Base-by-base conservation (phyloP, 2,113 vertebrate species). In the Poeciliopsis occidentalis region DNA sequence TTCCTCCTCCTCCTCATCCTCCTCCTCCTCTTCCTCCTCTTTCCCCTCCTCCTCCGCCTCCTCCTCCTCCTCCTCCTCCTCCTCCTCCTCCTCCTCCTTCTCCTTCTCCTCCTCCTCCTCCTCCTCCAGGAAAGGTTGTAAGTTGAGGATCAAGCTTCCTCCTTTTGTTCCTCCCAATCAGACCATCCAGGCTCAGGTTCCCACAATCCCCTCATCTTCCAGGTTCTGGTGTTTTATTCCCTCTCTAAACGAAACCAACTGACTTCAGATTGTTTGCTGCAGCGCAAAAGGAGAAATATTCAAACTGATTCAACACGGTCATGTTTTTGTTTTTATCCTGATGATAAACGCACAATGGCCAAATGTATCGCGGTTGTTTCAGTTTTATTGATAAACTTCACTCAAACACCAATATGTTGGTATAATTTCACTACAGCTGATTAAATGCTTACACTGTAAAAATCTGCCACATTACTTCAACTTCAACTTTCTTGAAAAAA, bases 101-200 rank as follows among this genome's bases (percentile, higher is more conserved):
- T 27, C 37, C 12, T 12, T 60, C 2, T 12, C 62, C 73, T 47
- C 44, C 44, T 65, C 24, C 78, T 44, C 67, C 64, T 15, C 41
- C 34, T 65, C 24, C 78, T 44, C 67, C 64, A 57, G 22, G 73
- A 73, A 70, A 69, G 62, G 34, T 64, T 76, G 66, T 64, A 54
- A 79, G 71, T 81, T 84, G 61, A 73, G 79, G 67, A 86, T 81
- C 72, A 79, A 63, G 57, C 66, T 71, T 32, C 67, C 64, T 63
- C 80, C 78, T 60, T 87, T 88, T 89, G 83, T 88, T 88, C 84
- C 22, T 69, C 64, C 65, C 73, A 27, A 68, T 78, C 26, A 84
- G 60, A 67, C 51, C 51, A n/a, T 57, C 41, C 15, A 31, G n/a
- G 64, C 66, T 31, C 70, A 19, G 32, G 29, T 57, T 77, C 24